Conservation (phyloP, 2,113 vertebrate species). For the Cololabis saira region DNA sequence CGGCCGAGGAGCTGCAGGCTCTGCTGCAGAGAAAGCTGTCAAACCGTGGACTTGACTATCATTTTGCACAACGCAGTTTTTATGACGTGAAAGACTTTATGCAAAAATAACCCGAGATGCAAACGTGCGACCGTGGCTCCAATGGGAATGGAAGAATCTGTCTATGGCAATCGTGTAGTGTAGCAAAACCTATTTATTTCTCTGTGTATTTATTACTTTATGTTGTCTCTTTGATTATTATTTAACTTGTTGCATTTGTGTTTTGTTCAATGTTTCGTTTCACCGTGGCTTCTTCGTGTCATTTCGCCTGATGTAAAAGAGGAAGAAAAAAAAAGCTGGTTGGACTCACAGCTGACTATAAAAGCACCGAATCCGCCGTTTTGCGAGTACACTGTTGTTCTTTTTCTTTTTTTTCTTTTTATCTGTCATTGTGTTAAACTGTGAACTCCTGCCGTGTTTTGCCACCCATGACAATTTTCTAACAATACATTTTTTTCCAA, state of each 20-base stretch:
- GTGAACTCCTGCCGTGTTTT: slow-evolving; percentile 70
- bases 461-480: slow-evolving; percentile 65
- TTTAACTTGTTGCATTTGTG: slow-evolving; percentile 52
- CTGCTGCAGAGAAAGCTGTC: slow-evolving; percentile 60
- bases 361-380: slow-evolving; percentile 49
- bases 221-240: slow-evolving; percentile 58
- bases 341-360: slow-evolving; percentile 41
- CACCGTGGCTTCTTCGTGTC: slow-evolving; percentile 61
- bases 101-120: slow-evolving; percentile 79
- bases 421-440: slow-evolving; percentile 62
- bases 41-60: slow-evolving; percentile 79
- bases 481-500: slow-evolving; percentile 73
- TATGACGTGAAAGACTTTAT: slow-evolving; percentile 79
- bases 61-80: slow-evolving; percentile 85
- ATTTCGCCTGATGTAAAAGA: slow-evolving; percentile 63
- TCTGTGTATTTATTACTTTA: slow-evolving; percentile 71
- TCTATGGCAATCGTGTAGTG: slow-evolving; percentile 81
- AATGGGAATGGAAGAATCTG: slow-evolving; percentile 50
- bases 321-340: slow-evolving; percentile 43
- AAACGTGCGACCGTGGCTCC: slow-evolving; percentile 58
- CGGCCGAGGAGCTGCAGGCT: slow-evolving; percentile 54
- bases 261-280: slow-evolving; percentile 64
- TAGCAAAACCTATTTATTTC: slow-evolving; percentile 73
- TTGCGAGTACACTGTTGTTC: neutral
- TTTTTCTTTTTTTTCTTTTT: slow-evolving; percentile 7